Evolutionary conservation across 2,888 invertebrate genomes (phyloP).

Genomic region (Thysanoteuthis rhombus): DNA sequence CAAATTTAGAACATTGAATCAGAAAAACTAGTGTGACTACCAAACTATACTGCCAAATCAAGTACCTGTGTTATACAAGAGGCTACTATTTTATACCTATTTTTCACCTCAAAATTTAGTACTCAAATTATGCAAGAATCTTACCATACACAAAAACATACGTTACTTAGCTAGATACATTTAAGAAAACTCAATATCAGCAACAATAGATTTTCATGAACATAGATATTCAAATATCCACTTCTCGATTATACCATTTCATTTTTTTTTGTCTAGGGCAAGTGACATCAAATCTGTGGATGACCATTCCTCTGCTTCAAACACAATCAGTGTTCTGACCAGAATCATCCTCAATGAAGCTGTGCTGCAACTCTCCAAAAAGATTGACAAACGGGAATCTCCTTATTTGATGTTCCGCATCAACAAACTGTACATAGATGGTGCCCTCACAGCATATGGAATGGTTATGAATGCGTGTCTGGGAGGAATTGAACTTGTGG

Average conservation of each 20-base stretch:
- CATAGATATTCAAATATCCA: background rate
- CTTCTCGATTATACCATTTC: background rate
- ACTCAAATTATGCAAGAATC: no score
- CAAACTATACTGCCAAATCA: no score
- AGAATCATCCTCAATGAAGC: constrained; percentile 79
- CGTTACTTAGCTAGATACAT: background rate
- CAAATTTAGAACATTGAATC: no score
- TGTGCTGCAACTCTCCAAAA: constrained; percentile 74
- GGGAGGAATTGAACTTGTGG: constrained; percentile 76
- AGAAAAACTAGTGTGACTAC: no score
- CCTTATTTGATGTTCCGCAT: constrained; percentile 81
- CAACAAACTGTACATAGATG: constrained; percentile 76
- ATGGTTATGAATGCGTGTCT: constrained; percentile 80
- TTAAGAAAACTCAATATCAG: background rate
- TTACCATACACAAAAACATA: no score
- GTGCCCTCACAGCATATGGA: constrained; percentile 82
- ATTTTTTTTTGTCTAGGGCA: background rate
- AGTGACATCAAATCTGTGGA: constrained; percentile 80
- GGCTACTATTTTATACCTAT: no score
- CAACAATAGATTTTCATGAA: background rate
- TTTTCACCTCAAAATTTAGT: no score
- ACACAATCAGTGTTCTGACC: constrained; percentile 78
- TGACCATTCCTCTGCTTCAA: constrained; percentile 83
- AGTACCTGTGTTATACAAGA: no score
- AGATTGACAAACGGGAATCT: constrained; percentile 76